Conservation (phyloP, 37 sponge, comb jelly and placozoan genomes). For the Trichoplax adhaerens region DNA sequence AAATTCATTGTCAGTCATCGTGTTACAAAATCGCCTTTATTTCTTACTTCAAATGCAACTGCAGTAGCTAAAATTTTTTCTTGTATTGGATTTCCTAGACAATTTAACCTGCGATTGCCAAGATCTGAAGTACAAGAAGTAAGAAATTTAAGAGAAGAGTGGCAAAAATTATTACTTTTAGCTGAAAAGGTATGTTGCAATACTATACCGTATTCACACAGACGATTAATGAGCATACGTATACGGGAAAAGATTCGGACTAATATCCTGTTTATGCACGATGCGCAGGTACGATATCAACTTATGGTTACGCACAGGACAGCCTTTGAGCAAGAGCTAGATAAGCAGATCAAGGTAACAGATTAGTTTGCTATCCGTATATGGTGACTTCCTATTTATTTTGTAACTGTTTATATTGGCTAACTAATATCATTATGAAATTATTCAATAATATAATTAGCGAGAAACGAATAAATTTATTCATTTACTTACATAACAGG, state of each 20-base stretch:
- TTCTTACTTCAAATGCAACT: neutral
- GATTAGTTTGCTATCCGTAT: no score
- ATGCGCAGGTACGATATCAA: constrained; percentile 13
- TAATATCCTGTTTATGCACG: neutral
- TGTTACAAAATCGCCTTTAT: neutral
- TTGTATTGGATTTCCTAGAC: constrained; percentile 3
- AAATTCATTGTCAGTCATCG: neutral
- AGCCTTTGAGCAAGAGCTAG: constrained; percentile 48
- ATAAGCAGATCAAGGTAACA: constrained; percentile 46
- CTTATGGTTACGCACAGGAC: constrained; percentile 45
- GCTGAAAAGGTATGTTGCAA: constrained; percentile 16
- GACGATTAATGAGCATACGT: no score
- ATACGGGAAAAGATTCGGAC: neutral
- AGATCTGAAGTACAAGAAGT: constrained; percentile 44
- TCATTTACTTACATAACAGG: neutral
- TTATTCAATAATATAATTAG: no score
- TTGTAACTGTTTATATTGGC: no score
- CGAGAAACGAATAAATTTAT: no score
- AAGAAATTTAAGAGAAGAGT: constrained; percentile 38
- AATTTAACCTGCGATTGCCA: constrained; percentile 26
- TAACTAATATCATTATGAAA: no score
- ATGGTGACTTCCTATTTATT: no score
- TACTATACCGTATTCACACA: no score
- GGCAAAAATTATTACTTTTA: constrained; percentile 41
- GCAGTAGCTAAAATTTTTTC: no score